Evolutionary conservation across 1,140 invertebrate species (phyloP).

Genomic region (Physella acuta): DNA sequence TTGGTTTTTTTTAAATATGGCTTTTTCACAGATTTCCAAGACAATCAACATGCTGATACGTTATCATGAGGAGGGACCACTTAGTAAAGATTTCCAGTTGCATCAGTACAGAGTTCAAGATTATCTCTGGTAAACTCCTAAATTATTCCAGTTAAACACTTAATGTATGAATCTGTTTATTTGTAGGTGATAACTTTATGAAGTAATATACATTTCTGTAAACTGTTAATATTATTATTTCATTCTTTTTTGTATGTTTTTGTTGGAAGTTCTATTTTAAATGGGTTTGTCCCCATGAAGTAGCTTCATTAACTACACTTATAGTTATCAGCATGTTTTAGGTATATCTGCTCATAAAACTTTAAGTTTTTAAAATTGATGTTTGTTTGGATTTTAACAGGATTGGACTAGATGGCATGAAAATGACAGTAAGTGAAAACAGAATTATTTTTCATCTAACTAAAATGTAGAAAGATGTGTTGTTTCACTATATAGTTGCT

Average conservation of each 20-base stretch:
- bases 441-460: background rate
- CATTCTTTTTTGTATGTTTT: no score
- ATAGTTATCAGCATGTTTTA: no score
- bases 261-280: no score
- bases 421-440: conserved; percentile 46
- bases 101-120: conserved; percentile 48
- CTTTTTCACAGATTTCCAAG: conserved; percentile 46
- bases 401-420: conserved; percentile 54
- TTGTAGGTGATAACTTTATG: no score
- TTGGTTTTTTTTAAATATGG: background rate
- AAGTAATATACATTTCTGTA: no score
- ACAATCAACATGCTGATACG: conserved; percentile 50
- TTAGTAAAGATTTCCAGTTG: conserved; percentile 34
- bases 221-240: no score
- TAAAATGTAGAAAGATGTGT: background rate
- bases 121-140: conserved; percentile 44
- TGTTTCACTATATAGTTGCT: background rate
- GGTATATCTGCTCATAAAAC: no score
- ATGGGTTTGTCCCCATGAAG: no score
- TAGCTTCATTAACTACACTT: no score
- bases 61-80: conserved; percentile 45
- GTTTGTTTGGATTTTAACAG: conserved; percentile 14
- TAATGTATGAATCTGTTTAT: no score
- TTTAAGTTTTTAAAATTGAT: no score
- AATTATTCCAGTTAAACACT: no score